Conservation (phyloP, 2,888 invertebrate species). For the Brachyopa scutellaris region DNA sequence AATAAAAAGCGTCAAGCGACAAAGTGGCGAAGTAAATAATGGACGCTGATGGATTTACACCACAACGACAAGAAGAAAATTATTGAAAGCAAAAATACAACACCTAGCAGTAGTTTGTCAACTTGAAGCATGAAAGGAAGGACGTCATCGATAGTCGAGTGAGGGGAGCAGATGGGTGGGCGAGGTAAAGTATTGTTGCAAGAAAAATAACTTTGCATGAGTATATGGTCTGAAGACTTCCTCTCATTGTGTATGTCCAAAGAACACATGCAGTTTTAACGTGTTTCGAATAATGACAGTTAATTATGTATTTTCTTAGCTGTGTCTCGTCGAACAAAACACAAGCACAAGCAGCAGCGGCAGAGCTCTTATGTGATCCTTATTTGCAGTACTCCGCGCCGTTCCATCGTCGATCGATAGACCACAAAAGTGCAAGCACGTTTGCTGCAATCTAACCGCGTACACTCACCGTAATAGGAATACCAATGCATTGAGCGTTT, state of each 20-base stretch:
- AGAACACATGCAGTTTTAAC: slow-evolving; percentile 59
- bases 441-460: slow-evolving; percentile 47
- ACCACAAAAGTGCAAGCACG: slow-evolving; percentile 61
- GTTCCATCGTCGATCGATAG: slow-evolving; percentile 44
- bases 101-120: slow-evolving; percentile 38
- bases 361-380: slow-evolving; percentile 59
- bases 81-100: slow-evolving; percentile 7
- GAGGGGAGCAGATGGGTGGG: not conserved
- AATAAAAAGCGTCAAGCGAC: slow-evolving; percentile 68
- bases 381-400: slow-evolving; percentile 24
- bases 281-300: slow-evolving; percentile 68
- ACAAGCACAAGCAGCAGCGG: slow-evolving; percentile 4
- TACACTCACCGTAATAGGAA: slow-evolving; percentile 55
- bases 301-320: slow-evolving; percentile 57
- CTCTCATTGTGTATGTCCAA: slow-evolving; percentile 31
- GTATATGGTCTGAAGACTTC: slow-evolving; percentile 53
- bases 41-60: slow-evolving; percentile 37
- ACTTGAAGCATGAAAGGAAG: slow-evolving; percentile 52
- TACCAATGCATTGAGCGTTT: slow-evolving; percentile 56
- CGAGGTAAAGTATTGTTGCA: slow-evolving; percentile 16
- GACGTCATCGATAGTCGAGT: slow-evolving; percentile 50
- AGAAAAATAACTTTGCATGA: slow-evolving; percentile 56
- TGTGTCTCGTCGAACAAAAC: not conserved
- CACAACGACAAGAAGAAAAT: slow-evolving; percentile 39
- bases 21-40: slow-evolving; percentile 68